These are phyloP conservation scores for Ellobium chinense DNA, from an alignment of 2,888 invertebrate genomes.

Conservation along the genomic window DNA sequence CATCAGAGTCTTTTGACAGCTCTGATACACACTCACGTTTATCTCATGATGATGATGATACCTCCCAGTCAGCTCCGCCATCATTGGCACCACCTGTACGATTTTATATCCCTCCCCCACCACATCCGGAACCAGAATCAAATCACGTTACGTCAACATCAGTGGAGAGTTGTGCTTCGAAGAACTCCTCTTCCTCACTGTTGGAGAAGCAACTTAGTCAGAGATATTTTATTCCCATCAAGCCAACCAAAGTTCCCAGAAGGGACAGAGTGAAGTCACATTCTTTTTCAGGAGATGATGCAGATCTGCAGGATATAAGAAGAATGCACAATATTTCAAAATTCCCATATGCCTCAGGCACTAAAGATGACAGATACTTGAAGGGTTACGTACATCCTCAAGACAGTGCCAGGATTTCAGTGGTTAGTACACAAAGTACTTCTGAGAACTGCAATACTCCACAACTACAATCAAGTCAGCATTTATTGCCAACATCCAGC, in stretches of 20 bases:
- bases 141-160: not conserved
- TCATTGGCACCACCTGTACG: slow-evolving; percentile 4
- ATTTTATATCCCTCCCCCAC: not conserved
- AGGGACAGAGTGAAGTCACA: slow-evolving; percentile 11
- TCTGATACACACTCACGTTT: slow-evolving; percentile 5
- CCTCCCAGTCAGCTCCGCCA: not conserved
- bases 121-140: not conserved
- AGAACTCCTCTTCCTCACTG: not conserved
- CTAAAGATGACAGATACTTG: not conserved
- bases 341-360: not conserved
- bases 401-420: not conserved
- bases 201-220: not conserved
- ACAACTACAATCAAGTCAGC: not conserved
- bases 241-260: not conserved
- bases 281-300: not conserved
- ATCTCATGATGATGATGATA: slow-evolving; percentile 1
- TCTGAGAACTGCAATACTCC: not conserved
- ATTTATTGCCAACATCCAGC: not conserved
- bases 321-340: not conserved
- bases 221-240: not conserved
- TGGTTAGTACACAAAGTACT: too few relatives aligned
- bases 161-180: not conserved
- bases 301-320: not conserved
- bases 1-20: slow-evolving; percentile 1
- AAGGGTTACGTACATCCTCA: not conserved